Evolutionary conservation across 1,140 invertebrate species (phyloP).

Genomic region (Penaeus chinensis): DNA sequence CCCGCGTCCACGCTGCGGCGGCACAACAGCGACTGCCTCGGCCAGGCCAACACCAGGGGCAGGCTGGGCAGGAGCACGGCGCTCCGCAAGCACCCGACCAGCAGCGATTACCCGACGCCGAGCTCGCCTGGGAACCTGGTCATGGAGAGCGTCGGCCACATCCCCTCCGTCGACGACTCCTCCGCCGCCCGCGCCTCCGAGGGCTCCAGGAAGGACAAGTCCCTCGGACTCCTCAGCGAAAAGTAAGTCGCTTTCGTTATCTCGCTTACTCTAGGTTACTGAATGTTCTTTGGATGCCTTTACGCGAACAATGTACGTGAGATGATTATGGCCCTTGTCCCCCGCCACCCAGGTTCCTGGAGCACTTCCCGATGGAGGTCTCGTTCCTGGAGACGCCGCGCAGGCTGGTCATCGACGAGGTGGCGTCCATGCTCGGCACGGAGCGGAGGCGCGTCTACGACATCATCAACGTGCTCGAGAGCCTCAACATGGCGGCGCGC

Average conservation of each 20-base stretch:
- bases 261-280: background rate
- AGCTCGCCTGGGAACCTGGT: constrained; percentile 30
- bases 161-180: constrained; percentile 37
- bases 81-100: constrained; percentile 30
- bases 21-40: constrained; percentile 39
- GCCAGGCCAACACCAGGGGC: background rate
- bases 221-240: constrained; percentile 54
- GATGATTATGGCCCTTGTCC: background rate
- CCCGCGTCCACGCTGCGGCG: background rate
- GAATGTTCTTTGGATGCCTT: too few relatives aligned
- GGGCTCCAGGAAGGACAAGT: constrained; percentile 56
- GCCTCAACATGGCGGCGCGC: constrained; percentile 77
- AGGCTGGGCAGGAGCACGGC: background rate
- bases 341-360: constrained; percentile 35
- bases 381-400: constrained; percentile 63
- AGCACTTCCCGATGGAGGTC: constrained; percentile 56
- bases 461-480: constrained; percentile 82
- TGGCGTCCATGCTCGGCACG: constrained; percentile 72
- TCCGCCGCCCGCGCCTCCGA: constrained; percentile 33
- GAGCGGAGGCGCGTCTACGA: constrained; percentile 81
- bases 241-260: constrained; percentile 39
- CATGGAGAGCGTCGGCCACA: constrained; percentile 14
- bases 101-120: constrained; percentile 10
- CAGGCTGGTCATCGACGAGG: constrained; percentile 73
- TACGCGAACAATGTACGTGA: too few relatives aligned